These are phyloP conservation scores for Pluvialis apricaria DNA, from an alignment of 2,113 vertebrate species.

Conservation along the genomic window DNA sequence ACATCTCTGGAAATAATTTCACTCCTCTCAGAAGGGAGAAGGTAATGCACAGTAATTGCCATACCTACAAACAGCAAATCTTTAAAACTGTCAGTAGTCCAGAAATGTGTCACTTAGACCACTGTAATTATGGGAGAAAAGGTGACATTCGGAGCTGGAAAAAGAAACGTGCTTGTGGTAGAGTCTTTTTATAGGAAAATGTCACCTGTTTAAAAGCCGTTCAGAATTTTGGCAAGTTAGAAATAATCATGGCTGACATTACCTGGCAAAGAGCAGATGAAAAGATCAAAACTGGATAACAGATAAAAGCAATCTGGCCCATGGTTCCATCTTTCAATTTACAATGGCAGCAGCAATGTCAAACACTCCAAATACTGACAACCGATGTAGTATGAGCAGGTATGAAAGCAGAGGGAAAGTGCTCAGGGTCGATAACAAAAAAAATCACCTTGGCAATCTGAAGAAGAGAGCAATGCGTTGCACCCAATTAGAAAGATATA, in stretches of 20 bases:
- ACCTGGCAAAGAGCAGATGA: conserved; percentile 54
- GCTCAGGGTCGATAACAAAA: background rate
- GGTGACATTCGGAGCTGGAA: conserved; percentile 47
- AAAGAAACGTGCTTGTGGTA: conserved; percentile 58
- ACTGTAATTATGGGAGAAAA: conserved; percentile 65
- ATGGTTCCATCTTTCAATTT: conserved; percentile 56
- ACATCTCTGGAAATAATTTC: conserved; percentile 55
- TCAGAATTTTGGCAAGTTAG: conserved; percentile 63
- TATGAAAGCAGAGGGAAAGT: background rate
- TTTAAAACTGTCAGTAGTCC: conserved; percentile 69
- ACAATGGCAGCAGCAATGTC: conserved; percentile 46
- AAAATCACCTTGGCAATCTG: background rate
- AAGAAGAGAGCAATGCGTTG: background rate
- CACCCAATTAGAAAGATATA: background rate
- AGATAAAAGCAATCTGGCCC: conserved; percentile 42
- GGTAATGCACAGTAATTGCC: conserved; percentile 67
- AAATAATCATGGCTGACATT: conserved; percentile 62
- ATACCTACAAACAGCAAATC: conserved; percentile 63
- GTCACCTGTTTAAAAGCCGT: conserved; percentile 62
- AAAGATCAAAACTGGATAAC: conserved; percentile 64
- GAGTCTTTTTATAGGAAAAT: conserved; percentile 62
- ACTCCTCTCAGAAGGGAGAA: conserved; percentile 48
- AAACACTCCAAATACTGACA: conserved; percentile 44
- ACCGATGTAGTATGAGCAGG: background rate
- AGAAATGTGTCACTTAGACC: conserved; percentile 68